Evolutionary conservation across 2,888 invertebrate species (phyloP), one percentile per base, ranked within the genome.

Genomic region (Priocnemis perturbator): DNA sequence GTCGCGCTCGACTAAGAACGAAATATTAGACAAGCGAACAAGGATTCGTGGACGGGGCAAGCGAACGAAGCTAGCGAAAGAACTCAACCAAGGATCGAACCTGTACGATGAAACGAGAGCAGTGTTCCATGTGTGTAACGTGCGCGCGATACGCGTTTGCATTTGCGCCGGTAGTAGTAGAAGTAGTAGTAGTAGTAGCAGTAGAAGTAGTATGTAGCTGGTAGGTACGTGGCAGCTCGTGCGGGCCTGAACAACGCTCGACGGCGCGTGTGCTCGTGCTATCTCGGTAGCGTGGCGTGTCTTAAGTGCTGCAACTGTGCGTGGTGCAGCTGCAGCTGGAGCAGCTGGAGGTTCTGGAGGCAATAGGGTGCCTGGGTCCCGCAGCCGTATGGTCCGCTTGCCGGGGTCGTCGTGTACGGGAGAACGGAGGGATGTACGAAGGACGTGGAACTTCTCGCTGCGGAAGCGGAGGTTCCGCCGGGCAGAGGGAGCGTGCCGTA

Each of bases 271-370:
- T 67, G 14, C 58, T 37, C 20, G 69, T 84, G 85, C 84, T 87
- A 87, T 88, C 88, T 87, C 75, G 86, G 85, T 64, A 87, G 73
- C 61, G 85, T 86, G 61, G 84, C 78, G 76, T 86, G 82, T 79
- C 80, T 83, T 74, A 84, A 73, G 71, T 85, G 85, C 69, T 83
- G 86, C 70, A 85, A 80, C 77, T 86, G 83, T 67, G 82, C 83
- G 57, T 83, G 81, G 14, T 81, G 85, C 73, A 81, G 78, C 71
- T 79, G 82, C 62, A 79, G 72, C 74, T 81, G 82, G 50, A 83
- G 75, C 64, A 83, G 76, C 66, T 84, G 85, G 65, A 79, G 79
- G 66, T 79, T 81, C 62, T 81, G 82, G 19, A 79, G 81, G 67
- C 78, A 81, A 75, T 81, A 69, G 20, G 80, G 76, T 20, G 81